These are phyloP conservation scores for Nesidiocoris tenuis DNA, from an alignment of 2,888 invertebrate genomes.

Conservation along the genomic window DNA sequence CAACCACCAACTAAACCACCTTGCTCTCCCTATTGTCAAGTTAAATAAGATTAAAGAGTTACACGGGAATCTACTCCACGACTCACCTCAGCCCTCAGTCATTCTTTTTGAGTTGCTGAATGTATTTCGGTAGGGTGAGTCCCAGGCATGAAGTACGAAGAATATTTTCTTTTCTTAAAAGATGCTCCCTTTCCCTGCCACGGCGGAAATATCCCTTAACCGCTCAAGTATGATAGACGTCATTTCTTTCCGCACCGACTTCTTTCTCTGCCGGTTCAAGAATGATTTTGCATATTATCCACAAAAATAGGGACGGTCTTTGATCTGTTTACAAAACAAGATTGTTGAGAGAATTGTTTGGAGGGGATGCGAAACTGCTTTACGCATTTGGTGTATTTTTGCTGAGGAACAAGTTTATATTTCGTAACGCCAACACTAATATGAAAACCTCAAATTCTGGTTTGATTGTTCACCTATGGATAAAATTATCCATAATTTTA, in stretches of 20 bases:
- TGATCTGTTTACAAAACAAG: no score
- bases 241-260: neutral
- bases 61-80: conserved; percentile 34
- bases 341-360: no score
- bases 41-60: conserved; percentile 42
- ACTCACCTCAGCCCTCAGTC: neutral
- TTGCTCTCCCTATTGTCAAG: conserved; percentile 19
- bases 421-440: no score
- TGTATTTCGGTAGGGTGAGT: neutral
- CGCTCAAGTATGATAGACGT: neutral
- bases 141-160: neutral
- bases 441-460: no score
- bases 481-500: no score
- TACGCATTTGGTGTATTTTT: no score
- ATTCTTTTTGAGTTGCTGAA: neutral
- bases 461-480: no score
- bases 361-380: no score
- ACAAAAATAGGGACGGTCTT: no score
- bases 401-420: no score
- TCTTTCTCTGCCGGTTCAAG: no score
- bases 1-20: neutral
- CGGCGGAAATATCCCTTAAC: neutral
- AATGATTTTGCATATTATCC: no score
- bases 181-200: neutral
- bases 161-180: conserved; percentile 7